Base-by-base conservation (phyloP, 1,140 invertebrate species). In the Trichonephila clavipes region DNA sequence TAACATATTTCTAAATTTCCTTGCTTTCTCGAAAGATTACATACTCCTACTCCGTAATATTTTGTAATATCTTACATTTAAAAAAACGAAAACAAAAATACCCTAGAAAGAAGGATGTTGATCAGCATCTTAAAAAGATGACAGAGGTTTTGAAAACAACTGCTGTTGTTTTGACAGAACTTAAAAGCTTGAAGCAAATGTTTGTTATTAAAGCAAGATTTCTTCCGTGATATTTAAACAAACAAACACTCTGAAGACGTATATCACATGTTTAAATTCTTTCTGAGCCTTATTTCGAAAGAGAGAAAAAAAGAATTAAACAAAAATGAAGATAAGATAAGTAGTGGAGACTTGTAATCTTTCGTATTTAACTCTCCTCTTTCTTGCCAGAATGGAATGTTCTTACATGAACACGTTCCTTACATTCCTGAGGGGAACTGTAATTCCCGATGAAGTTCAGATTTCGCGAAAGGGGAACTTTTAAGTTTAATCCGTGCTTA, bases 401-500 rank as follows among this genome's bases (percentile, higher is more conserved):
- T 64, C 62, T 64, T 64, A 21, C 62, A 64, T 21, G 72, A 81
- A 44, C 72, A 81, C 72, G 72, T 81, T 44, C 72, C 72, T 24
- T 10, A 34, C 72, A 28, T 34, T 34, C 72, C 24, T 81, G 16
- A 28, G 28, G 28, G 72, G 28, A 28, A 81, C 72, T 18, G 72
- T 81, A 81, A 81, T 81, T 81, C 40, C 72, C 40, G 72, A 28
- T 81, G 72, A 81, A 81, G 72, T 81, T 81, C 72, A 81, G 72
- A 81, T 81, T 81, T 81, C 72, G 72, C 18, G 18, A 21, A 64
- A 81, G 28, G 72, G 28, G 28, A 40, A 81, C 72, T 81, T 81
- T 81, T 81, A 81, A 81, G 72, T 81, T 81, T 81, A 81, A 81
- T 81, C 72, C 72, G 21, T 81, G 72, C 40, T 81, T 81, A 81